Percentiles rank a stretch among this genome's conserved stretches.
Evolutionary conservation across 2,113 vertebrate genomes (phyloP).

Genomic region (Ciconia stormi): DNA sequence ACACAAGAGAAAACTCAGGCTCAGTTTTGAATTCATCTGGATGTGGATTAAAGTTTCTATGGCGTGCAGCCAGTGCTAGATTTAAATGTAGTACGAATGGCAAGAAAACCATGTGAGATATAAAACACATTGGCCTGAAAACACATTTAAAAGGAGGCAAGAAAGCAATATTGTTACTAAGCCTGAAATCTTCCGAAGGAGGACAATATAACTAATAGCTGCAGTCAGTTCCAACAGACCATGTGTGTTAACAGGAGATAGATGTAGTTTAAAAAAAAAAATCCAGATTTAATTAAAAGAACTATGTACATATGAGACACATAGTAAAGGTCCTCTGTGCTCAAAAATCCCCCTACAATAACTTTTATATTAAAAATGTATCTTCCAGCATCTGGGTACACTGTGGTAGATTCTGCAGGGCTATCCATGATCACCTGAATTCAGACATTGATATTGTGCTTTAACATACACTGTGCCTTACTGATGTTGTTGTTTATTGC

Average conservation of each 20-base stretch:
- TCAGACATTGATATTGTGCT: neutral
- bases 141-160: neutral
- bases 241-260: neutral
- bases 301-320: neutral
- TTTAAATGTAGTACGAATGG: constrained; percentile 12
- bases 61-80: constrained; percentile 14
- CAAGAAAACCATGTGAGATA: constrained; percentile 4
- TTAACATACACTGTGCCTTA: neutral
- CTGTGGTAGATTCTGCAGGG: neutral
- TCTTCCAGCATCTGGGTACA: neutral
- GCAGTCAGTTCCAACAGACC: neutral
- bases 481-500: neutral
- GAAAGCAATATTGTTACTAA: constrained; percentile 7
- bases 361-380: neutral
- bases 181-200: neutral
- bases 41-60: neutral
- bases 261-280: neutral
- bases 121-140: constrained; percentile 14
- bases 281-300: constrained; percentile 45
- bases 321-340: neutral
- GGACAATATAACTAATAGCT: neutral
- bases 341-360: neutral
- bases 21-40: neutral
- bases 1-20: neutral
- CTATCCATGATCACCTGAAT: neutral